These are phyloP conservation scores for Cassiopea xamachana DNA, from an alignment of 30 jellyfish, hydroid and myxozoan genomes.

Conservation along the genomic window DNA sequence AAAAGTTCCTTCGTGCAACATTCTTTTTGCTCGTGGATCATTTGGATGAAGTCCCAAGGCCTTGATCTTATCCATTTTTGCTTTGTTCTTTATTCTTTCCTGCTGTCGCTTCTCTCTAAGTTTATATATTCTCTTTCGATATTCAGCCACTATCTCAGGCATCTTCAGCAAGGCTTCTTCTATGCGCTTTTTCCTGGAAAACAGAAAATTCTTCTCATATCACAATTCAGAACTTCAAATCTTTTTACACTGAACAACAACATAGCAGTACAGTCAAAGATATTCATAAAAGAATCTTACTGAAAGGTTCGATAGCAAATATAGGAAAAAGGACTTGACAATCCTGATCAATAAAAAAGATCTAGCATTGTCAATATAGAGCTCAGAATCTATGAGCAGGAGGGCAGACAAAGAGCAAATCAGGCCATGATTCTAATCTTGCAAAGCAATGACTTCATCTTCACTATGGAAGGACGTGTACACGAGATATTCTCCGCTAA, in stretches of 20 bases:
- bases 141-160: slow-evolving; percentile 89
- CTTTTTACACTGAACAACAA: neutral
- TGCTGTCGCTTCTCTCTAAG: slow-evolving; percentile 51
- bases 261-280: too few species aligned
- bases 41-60: slow-evolving; percentile 89
- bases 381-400: too few species aligned
- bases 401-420: too few species aligned
- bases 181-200: slow-evolving; percentile 63
- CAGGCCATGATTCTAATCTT: too few species aligned
- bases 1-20: slow-evolving; percentile 61
- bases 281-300: too few species aligned
- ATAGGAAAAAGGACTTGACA: too few species aligned
- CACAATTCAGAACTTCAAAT: neutral
- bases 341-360: too few species aligned
- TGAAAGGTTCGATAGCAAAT: too few species aligned
- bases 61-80: slow-evolving; percentile 49
- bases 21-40: slow-evolving; percentile 89
- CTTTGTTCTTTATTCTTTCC: slow-evolving; percentile 67
- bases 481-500: too few species aligned
- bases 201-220: neutral
- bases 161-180: slow-evolving; percentile 88
- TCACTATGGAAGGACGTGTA: too few species aligned
- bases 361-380: too few species aligned
- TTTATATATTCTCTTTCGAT: slow-evolving; percentile 64
- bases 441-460: too few species aligned